A percentile compares a stretch with the other conserved stretches of the same genome.
These are phyloP conservation scores for Puffinus mauretanicus DNA, from an alignment of 2,113 vertebrate genomes.

Conservation along the genomic window DNA sequence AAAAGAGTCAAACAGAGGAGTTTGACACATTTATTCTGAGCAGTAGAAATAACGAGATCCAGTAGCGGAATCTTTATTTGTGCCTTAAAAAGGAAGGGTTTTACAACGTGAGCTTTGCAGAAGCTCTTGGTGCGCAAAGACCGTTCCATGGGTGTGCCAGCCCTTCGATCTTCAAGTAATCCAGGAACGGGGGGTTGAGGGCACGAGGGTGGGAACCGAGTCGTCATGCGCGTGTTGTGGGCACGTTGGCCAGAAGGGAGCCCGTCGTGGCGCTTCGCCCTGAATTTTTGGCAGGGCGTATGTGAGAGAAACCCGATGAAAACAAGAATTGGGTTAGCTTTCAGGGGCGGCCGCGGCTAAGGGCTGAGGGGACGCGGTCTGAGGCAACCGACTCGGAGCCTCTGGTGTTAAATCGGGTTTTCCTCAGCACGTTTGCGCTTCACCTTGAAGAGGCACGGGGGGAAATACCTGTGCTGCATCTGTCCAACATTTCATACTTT, in stretches of 20 bases:
- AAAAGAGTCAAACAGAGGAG: rapidly evolving
- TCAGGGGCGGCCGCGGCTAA: not conserved
- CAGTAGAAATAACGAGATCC: not conserved
- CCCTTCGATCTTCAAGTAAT: too few species aligned
- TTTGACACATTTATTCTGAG: rapidly evolving
- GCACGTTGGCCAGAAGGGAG: too few species aligned
- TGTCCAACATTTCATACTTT: too few species aligned
- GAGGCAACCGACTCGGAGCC: not conserved
- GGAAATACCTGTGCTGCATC: not conserved
- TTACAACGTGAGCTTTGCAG: not conserved
- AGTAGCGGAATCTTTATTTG: not conserved
- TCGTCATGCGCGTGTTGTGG: not conserved
- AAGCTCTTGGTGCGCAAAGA: not conserved
- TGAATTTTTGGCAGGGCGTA: not conserved
- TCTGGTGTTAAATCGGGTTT: not conserved
- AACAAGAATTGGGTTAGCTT: not conserved
- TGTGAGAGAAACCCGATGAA: not conserved
- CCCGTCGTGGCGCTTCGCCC: not conserved
- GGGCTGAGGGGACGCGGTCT: not conserved
- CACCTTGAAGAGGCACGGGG: too few species aligned
- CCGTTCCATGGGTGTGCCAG: rapidly evolving
- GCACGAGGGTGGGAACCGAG: too few species aligned
- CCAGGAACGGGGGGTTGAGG: not conserved
- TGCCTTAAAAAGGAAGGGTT: not conserved
- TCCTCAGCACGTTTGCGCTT: not conserved